Evolutionary conservation across 2,888 invertebrate genomes (phyloP).

Genomic region (Ligdia adustata): DNA sequence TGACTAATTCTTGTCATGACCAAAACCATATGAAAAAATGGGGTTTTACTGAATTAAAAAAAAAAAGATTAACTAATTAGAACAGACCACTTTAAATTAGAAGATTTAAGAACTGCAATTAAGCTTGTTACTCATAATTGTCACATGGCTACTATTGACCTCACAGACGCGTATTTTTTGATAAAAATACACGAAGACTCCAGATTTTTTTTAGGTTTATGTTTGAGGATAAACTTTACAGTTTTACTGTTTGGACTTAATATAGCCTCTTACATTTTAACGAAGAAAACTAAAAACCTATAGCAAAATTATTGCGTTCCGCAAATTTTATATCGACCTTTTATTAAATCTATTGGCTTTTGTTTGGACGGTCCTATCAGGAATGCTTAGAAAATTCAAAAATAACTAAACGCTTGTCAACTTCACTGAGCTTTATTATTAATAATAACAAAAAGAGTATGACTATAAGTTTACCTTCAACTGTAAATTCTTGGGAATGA

Average conservation of each 20-base stretch:
- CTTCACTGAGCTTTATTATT: constrained; percentile 28
- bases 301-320: constrained; percentile 20
- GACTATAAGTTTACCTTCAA: constrained; percentile 10
- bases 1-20: constrained; percentile 22
- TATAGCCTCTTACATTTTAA: constrained; percentile 24
- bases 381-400: neutral
- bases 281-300: constrained; percentile 25
- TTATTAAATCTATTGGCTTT: constrained; percentile 30
- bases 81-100: constrained; percentile 33
- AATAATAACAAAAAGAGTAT: constrained; percentile 33
- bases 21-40: constrained; percentile 17
- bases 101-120: constrained; percentile 26
- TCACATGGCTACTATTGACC: constrained; percentile 23
- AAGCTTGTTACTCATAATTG: constrained; percentile 18
- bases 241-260: constrained; percentile 25
- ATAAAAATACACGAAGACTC: constrained; percentile 10
- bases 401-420: constrained; percentile 1
- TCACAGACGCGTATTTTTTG: constrained; percentile 27
- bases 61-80: constrained; percentile 17
- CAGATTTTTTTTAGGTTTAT: constrained; percentile 15
- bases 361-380: constrained; percentile 8
- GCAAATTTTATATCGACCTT: constrained; percentile 20
- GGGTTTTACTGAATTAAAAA: constrained; percentile 24
- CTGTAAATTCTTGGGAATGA: constrained; percentile 29
- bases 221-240: constrained; percentile 11